Conservation (phyloP, 1,140 invertebrate species). For the Planococcus citri region DNA sequence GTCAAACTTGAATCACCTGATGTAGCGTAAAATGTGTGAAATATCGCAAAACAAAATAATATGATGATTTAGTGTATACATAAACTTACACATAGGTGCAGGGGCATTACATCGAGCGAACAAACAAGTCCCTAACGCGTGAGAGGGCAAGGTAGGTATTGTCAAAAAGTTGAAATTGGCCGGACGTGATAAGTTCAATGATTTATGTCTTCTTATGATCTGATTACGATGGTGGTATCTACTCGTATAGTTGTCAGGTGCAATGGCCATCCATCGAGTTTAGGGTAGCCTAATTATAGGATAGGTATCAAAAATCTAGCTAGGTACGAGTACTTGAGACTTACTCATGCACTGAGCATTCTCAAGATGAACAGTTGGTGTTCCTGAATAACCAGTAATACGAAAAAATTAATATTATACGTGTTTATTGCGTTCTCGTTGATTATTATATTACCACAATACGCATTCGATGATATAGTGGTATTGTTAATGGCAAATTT, state of each 20-base stretch:
- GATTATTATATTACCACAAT: too few relatives aligned
- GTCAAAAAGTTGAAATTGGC: too few relatives aligned
- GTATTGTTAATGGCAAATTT: background rate
- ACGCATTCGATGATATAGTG: too few relatives aligned
- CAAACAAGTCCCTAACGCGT: too few relatives aligned
- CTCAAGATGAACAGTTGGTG: background rate
- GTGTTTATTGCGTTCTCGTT: background rate
- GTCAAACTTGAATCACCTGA: background rate
- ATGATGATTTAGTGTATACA: background rate
- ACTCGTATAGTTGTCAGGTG: too few relatives aligned
- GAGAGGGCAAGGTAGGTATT: too few relatives aligned
- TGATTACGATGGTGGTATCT: background rate
- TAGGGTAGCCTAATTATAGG: background rate
- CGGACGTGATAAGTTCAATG: background rate
- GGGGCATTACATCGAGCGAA: too few relatives aligned
- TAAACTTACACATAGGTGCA: too few relatives aligned
- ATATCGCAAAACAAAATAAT: background rate
- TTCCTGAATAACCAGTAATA: constrained; percentile 3
- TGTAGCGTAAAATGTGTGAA: background rate
- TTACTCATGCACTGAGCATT: background rate
- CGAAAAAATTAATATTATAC: background rate
- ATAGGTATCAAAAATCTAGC: background rate
- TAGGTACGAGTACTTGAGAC: too few relatives aligned
- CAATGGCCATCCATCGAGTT: background rate
- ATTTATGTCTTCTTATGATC: background rate